phyloP scores from a whole-genome alignment of 2,113 vertebrate species.

The Grallaria varia region DNA sequence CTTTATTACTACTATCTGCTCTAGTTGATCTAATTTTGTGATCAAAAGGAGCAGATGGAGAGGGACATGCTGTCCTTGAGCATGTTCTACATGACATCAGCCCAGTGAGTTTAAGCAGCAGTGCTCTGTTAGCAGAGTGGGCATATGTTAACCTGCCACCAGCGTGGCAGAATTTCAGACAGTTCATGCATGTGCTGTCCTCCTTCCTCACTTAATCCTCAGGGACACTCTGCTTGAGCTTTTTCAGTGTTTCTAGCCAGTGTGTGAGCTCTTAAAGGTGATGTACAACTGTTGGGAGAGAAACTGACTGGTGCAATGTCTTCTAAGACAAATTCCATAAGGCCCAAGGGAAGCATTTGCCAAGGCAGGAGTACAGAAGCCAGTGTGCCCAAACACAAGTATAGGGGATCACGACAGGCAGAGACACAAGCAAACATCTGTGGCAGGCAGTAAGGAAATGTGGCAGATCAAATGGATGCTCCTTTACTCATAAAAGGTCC shows the following conservation, averaged over 20 bases:
- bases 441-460: neutral
- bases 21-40: neutral
- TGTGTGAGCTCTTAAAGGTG: neutral
- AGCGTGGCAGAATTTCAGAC: neutral
- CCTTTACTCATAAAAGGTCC: neutral
- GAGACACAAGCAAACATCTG: neutral
- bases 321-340: neutral
- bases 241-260: neutral
- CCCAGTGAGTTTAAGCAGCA: neutral
- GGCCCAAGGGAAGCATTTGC: neutral
- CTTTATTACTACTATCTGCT: neutral
- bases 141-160: neutral
- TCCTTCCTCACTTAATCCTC: neutral
- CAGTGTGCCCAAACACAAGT: neutral
- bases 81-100: neutral
- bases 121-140: neutral
- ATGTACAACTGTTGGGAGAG: neutral
- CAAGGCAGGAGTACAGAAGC: neutral
- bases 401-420: neutral
- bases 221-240: neutral
- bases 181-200: neutral
- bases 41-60: constrained; percentile 8
- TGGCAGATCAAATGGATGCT: neutral
- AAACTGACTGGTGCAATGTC: neutral
- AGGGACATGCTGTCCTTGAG: neutral